Evolutionary conservation across 2,113 vertebrate genomes (phyloP), one percentile per base, ranked within the genome.

Genomic region (Tautogolabrus adspersus): DNA sequence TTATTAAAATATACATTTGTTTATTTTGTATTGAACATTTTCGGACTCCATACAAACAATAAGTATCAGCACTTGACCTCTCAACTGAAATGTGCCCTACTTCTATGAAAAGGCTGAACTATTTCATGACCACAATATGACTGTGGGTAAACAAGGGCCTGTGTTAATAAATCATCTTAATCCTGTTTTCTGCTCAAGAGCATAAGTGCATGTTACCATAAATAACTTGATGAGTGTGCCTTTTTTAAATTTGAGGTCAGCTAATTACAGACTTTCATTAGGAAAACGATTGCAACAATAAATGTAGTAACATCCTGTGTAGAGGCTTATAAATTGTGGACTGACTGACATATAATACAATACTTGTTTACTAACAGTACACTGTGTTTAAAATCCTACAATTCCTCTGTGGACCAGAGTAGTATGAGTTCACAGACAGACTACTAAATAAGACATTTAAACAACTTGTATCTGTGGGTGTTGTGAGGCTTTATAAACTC

Each of bases 151-250:
- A 60, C 46, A 23, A 52, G 10, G 3, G 4, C 59, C 3, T 62
- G 7, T 61, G 26, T 40, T 18, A 46, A 65, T 40, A 57, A 75
- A 30, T 46, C 66, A 58, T 58, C 49, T 30, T 52, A 49, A 21
- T 64, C 16, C 60, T 10, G 15, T 42, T 40, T 26, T 19, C 18
- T 68, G 42, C 10, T 40, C 19, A 11, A 40, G 22, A 56, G 54
- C 60, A 42, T 12, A 52, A 61, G 44, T 51, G 44, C 18, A 10
- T 52, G 19, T 60, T 51, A 22, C 12, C 56, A 59, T 5, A 60
- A 49, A 22, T 19, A 51, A 57, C 44, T 59, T 66, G 9, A 44
- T 46, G 19, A 9, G 70, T 3, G 26, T 40, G 19, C 21, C 23
- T 13, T 1, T 34, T 61, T 11, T 23, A 21, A 10, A 47, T n/a